Evolutionary conservation across 2,797 vertebrate genomes (phyloP).

Genomic region (Clarias platycephalus): DNA sequence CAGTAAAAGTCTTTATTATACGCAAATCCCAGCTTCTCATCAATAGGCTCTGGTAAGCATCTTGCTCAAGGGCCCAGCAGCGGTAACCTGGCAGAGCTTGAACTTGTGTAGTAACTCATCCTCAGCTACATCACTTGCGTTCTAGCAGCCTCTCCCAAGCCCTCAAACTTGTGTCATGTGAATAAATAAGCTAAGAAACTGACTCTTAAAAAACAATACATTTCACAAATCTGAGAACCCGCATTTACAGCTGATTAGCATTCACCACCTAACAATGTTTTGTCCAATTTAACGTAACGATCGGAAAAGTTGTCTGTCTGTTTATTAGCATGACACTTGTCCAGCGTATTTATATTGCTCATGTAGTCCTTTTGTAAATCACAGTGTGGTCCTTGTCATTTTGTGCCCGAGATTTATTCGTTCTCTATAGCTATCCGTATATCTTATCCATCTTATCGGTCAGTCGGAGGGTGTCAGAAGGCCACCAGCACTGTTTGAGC

Average conservation of each 20-base stretch:
- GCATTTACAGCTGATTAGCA: background rate
- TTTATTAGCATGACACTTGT: background rate
- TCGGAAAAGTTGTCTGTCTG: background rate
- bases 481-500: constrained; percentile 32
- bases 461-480: constrained; percentile 43
- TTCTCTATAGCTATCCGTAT: constrained; percentile 14
- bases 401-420: background rate
- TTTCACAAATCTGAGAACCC: background rate
- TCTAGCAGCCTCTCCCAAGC: background rate
- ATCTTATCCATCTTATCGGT: constrained; percentile 40
- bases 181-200: background rate
- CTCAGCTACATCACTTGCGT: background rate
- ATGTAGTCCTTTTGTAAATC: background rate
- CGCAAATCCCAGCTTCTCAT: no score
- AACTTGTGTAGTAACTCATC: background rate
- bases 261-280: background rate
- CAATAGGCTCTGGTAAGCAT: no score
- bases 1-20: no score
- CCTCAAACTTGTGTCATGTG: background rate
- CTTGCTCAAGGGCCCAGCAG: no score
- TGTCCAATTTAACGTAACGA: background rate
- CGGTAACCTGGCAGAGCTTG: no score
- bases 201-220: no score
- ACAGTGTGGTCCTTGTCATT: background rate
- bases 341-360: background rate